Evolutionary conservation across 2,113 vertebrate genomes (phyloP), one percentile per base, ranked within the genome.

Genomic region (Nycticebus coucang): DNA sequence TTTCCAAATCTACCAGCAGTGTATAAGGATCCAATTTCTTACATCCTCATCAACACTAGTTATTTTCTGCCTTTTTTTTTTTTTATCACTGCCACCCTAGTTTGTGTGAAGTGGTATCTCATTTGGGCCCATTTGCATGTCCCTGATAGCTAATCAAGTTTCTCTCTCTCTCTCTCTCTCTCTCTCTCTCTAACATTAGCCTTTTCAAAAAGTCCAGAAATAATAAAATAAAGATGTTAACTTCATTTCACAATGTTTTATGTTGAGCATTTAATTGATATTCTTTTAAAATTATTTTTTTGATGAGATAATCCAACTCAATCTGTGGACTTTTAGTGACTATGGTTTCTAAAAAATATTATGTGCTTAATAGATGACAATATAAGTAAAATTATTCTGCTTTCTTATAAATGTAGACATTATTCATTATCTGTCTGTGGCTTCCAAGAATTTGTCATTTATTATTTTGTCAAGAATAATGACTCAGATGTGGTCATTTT

Each of bases 381-480:
- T 17, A 57, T 59, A 74, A 74, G 4, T 69, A 64, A 83, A 24
- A 95, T 57, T 60, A 69, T 60, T 92, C 18, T 79, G 1, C n/a
- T 91, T 84, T 88, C 18, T 45, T 74, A 62, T 50, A 95, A 89
- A 62, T 92, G 22, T 45, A 79, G 33, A n/a, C 37, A 86, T 77
- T 86, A 45, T 30, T 92, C 3, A 1, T 66, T 90, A 71, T 87
- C 45, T 93, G 1, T 62, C 59, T 69, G 10, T 33, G 26, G 13
- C 78, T 93, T 92, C 19, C 1, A 68, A 72, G 14, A 89, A 91
- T 95, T 89, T 87, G 37, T 79, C 24, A 86, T 35, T 77, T 78
- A 62, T 26, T n/a, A 33, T 24, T 97, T 87, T 74, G 66, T 66
- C 13, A 89, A 53, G 10, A 24, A n/a, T 80, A 5, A 80, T 59